Conservation (phyloP, 2,888 invertebrate genomes). For the Scaptomyza caliginosa region DNA sequence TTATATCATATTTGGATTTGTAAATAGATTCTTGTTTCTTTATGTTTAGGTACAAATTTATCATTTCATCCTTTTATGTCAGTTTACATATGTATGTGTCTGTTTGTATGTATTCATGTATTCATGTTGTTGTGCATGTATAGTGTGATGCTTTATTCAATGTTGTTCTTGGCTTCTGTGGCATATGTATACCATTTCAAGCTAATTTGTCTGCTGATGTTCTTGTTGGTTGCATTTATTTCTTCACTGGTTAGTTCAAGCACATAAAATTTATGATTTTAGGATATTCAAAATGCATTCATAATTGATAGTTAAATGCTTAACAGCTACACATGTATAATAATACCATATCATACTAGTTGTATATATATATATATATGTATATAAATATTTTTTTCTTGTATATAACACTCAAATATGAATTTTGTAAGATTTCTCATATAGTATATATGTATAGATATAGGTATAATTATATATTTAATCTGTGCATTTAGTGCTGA, state of each 20-base stretch:
- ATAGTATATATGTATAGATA: slow-evolving; percentile 15
- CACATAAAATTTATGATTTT: slow-evolving; percentile 53
- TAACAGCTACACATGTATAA: slow-evolving; percentile 70
- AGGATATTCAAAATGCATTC: slow-evolving; percentile 57
- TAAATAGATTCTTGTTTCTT: slow-evolving; percentile 48
- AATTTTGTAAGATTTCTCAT: background rate
- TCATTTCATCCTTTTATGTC: slow-evolving; percentile 42
- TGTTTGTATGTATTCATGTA: slow-evolving; percentile 50
- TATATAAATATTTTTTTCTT: slow-evolving; percentile 21
- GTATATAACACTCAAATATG: slow-evolving; percentile 44
- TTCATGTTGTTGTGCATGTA: slow-evolving; percentile 17
- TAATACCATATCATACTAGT: slow-evolving; percentile 15
- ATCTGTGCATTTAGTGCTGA: slow-evolving; percentile 34
- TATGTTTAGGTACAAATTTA: slow-evolving; percentile 69
- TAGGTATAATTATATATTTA: slow-evolving; percentile 17
- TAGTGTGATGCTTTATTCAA: background rate
- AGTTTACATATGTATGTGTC: slow-evolving; percentile 36
- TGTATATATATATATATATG: slow-evolving; percentile 33
- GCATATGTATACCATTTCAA: slow-evolving; percentile 71
- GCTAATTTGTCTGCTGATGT: slow-evolving; percentile 38
- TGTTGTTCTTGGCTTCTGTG: slow-evolving; percentile 29
- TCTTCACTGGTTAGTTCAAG: slow-evolving; percentile 55
- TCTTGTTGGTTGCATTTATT: background rate
- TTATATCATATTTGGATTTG: slow-evolving; percentile 29
- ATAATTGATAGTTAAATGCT: slow-evolving; percentile 71